phyloP scores from a whole-genome alignment of 1,140 invertebrate species.

The Plutomurus gul region DNA sequence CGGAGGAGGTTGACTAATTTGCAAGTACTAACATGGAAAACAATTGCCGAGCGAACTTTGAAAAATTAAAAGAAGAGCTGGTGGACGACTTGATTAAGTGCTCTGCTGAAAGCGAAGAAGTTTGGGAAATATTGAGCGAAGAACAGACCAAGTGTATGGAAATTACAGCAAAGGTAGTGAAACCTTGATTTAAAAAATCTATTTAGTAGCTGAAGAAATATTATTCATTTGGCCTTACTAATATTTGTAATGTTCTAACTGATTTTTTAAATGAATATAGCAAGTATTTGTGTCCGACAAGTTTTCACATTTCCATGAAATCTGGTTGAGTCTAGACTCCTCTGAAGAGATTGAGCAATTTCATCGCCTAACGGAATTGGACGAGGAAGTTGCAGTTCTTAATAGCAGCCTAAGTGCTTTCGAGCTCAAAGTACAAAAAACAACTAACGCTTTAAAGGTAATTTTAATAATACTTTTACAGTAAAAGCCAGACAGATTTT shows the following conservation, averaged over 20 bases:
- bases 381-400: neutral
- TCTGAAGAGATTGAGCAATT: neutral
- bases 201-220: too few species aligned
- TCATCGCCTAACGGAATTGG: neutral
- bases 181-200: neutral
- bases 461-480: neutral
- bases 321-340: neutral
- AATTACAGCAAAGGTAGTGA: neutral
- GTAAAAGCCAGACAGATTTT: neutral
- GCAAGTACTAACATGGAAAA: neutral
- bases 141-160: neutral
- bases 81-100: neutral
- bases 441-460: neutral
- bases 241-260: neutral
- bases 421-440: neutral
- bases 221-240: neutral
- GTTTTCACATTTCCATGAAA: neutral
- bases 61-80: neutral
- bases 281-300: slow-evolving; percentile 12
- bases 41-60: neutral
- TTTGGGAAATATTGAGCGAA: neutral
- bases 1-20: too few species aligned
- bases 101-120: neutral
- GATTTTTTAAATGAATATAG: neutral
- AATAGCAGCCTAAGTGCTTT: neutral